phyloP scores from a whole-genome alignment of 2,113 vertebrate species.

The Indri indri region DNA sequence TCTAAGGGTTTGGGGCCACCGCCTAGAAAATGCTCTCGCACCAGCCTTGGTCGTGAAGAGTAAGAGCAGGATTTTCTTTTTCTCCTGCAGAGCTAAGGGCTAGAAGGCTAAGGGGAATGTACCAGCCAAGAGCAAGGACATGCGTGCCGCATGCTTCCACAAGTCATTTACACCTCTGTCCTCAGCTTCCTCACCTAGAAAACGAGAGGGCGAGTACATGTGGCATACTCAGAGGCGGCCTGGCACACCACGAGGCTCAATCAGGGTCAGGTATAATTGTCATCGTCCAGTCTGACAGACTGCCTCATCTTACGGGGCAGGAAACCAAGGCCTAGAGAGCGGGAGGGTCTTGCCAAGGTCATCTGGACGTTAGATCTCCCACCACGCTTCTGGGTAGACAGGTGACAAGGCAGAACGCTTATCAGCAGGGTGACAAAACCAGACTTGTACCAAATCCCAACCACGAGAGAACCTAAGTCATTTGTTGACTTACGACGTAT shows the following conservation, averaged over 20 bases:
- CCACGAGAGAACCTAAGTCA: neutral
- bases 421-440: neutral
- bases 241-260: neutral
- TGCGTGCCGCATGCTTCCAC: neutral
- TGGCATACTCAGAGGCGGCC: neutral
- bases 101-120: neutral
- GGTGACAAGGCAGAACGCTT: neutral
- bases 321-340: neutral
- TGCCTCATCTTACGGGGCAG: neutral
- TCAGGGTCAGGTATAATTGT: neutral
- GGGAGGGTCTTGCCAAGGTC: neutral
- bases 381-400: neutral
- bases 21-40: neutral
- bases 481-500: neutral
- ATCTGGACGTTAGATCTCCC: neutral
- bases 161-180: neutral
- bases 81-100: neutral
- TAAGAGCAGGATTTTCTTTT: neutral
- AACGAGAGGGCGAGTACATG: neutral
- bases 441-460: neutral
- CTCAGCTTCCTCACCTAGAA: neutral
- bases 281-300: neutral
- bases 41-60: neutral
- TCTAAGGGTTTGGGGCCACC: neutral
- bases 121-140: neutral